A percentile compares a stretch with the other conserved stretches of the same genome.
Evolutionary conservation across 2,888 invertebrate species (phyloP).

Genomic region (Podotricha telesiphe): DNA sequence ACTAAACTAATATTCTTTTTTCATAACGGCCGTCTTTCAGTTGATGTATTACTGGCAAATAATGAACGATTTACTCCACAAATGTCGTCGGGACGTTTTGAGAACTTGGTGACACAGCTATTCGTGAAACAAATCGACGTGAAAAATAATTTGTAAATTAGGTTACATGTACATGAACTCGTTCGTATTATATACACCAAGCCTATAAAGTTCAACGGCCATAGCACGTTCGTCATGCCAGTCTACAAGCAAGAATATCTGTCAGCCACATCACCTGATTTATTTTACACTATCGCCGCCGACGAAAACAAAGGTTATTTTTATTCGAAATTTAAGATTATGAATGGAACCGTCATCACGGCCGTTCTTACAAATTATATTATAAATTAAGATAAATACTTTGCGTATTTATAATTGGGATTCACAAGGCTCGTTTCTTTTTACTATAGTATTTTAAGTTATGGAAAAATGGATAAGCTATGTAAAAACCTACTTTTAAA

Average conservation of each 20-base stretch:
- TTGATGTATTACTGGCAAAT: slow-evolving; percentile 26
- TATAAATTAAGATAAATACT: slow-evolving; percentile 37
- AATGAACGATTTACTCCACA: slow-evolving; percentile 25
- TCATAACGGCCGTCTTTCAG: slow-evolving; percentile 24
- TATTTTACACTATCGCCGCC: slow-evolving; percentile 67
- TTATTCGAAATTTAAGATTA: slow-evolving; percentile 62
- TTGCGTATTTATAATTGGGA: not conserved
- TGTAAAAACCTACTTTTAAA: not conserved
- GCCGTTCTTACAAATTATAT: slow-evolving; percentile 43
- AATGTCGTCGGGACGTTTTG: slow-evolving; percentile 29
- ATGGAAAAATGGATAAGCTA: not conserved
- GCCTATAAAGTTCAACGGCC: slow-evolving; percentile 50
- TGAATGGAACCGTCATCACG: slow-evolving; percentile 67
- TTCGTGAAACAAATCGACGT: slow-evolving; percentile 34
- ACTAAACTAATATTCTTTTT: slow-evolving; percentile 22
- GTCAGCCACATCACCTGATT: slow-evolving; percentile 70
- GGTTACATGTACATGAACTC: not conserved
- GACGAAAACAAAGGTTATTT: slow-evolving; percentile 65
- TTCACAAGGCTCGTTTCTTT: not conserved
- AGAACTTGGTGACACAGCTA: slow-evolving; percentile 41
- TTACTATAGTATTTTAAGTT: not conserved
- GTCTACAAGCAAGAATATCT: slow-evolving; percentile 49
- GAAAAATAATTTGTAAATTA: slow-evolving; percentile 24
- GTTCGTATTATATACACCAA: slow-evolving; percentile 2
- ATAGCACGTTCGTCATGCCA: slow-evolving; percentile 65